phyloP scores from a whole-genome alignment of 2,113 vertebrate genomes.

The Apodemus sylvaticus region DNA sequence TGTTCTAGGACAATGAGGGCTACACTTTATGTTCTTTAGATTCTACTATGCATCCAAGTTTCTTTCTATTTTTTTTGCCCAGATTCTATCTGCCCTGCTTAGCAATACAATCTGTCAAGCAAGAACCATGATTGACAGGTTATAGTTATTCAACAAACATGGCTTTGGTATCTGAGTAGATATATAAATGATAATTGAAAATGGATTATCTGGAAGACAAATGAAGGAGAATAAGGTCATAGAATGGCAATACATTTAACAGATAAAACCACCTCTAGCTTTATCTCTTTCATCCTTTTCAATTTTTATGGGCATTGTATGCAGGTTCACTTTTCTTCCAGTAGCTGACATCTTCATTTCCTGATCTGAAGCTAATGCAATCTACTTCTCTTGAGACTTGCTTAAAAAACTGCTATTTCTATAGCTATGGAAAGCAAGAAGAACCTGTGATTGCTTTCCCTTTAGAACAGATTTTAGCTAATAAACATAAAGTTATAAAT shows the following conservation, averaged over 20 bases:
- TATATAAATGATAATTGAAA: neutral
- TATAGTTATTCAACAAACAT: constrained; percentile 38
- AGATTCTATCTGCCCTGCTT: neutral
- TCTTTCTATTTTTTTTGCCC: neutral
- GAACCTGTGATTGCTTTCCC: neutral
- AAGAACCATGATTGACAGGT: neutral
- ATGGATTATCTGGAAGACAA: constrained; percentile 24
- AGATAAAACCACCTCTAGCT: neutral
- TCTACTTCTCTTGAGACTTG: neutral
- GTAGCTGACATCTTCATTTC: neutral
- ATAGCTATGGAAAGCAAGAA: neutral
- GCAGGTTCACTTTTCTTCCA: neutral
- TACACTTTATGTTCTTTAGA: constrained; percentile 10
- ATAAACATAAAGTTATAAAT: constrained; percentile 8
- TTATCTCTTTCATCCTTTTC: neutral
- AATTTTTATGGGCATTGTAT: neutral
- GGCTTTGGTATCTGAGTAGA: neutral
- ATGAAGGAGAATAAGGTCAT: neutral
- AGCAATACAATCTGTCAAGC: neutral
- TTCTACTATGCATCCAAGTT: neutral
- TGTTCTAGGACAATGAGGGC: neutral
- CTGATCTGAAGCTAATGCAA: neutral
- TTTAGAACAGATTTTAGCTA: neutral
- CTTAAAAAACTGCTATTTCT: neutral
- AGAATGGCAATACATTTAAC: neutral